Percentiles rank a stretch among this genome's conserved stretches.
These are phyloP conservation scores for Centropristis striata DNA, from an alignment of 2,113 vertebrate species.

Conservation along the genomic window DNA sequence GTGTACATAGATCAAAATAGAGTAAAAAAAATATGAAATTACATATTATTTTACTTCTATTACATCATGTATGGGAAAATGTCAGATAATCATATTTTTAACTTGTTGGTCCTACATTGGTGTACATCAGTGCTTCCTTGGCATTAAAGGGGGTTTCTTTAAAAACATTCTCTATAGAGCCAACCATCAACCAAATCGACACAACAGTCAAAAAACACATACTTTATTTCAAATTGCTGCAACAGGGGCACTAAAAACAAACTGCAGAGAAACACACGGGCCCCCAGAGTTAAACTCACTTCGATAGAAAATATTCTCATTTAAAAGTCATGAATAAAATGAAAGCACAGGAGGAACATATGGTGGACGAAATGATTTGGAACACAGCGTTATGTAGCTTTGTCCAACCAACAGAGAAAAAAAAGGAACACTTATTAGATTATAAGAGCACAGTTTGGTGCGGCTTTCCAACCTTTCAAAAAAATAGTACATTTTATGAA, in stretches of 20 bases:
- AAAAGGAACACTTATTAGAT: conserved; percentile 92
- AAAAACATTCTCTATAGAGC: conserved; percentile 1
- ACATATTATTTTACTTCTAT: background rate
- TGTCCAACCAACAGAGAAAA: conserved; percentile 86
- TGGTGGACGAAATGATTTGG: conserved; percentile 62
- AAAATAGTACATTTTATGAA: conserved; percentile 65
- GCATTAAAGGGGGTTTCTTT: background rate
- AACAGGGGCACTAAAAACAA: conserved; percentile 85
- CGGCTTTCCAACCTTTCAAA: conserved; percentile 76
- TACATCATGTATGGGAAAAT: background rate
- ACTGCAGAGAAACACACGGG: conserved; percentile 68
- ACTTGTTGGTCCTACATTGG: background rate
- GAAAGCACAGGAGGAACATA: conserved; percentile 83
- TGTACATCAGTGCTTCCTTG: background rate
- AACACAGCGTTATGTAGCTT: conserved; percentile 52
- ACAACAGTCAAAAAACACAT: conserved; percentile 60
- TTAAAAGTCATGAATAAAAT: conserved; percentile 90
- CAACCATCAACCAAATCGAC: conserved; percentile 52
- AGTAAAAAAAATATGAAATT: background rate
- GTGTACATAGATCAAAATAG: background rate
- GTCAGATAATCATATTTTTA: background rate
- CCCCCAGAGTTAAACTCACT: conserved; percentile 59
- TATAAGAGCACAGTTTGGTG: conserved; percentile 96
- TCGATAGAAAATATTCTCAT: conserved; percentile 76
- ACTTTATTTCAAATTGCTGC: conserved; percentile 85